Evolutionary conservation across 1,140 invertebrate species (phyloP), one percentile per base, ranked within the genome.

Genomic region (Artemia franciscana): DNA sequence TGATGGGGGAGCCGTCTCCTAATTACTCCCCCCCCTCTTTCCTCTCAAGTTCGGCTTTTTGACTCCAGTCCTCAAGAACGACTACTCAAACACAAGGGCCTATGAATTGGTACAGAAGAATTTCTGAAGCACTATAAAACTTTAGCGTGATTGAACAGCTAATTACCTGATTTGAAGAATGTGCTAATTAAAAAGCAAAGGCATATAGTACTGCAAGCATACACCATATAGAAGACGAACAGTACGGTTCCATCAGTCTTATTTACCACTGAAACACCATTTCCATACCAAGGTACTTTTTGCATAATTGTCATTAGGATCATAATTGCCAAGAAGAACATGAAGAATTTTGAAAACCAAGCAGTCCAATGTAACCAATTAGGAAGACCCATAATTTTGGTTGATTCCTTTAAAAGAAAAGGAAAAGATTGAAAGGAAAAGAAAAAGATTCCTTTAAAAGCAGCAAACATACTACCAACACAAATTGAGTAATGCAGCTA

Each of bases 331-430:
- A 63, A 21, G 5, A 77, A 61, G 58, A 76, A 72, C 26, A 76
- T 57, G 61, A 76, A 71, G 65, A 75, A 75, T 26, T 76, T 73
- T n/a, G 72, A 65, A 65, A 77, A 77, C 73, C 76, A 77, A n/a
- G 75, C 74, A 2, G 68, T 26, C 78, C 77, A 79, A 60, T 78
- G 74, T 24, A 78, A 62, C 72, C 73, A 78, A 63, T 71, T 72
- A 61, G 69, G 71, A n/a, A 79, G 61, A 18, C 77, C 77, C 77
- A 79, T 79, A 69, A 79, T 76, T 67, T 77, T 77, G 77, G 79
- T 78, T 7, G 75, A 75, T 67, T 78, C 77, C 75, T 77, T 60
- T 7, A 61, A 61, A 64, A 51, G 56, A 70, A 66, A 61, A 72
- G 62, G 24, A n/a, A n/a, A n/a, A n/a, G n/a, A n/a, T n/a, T n/a